These are phyloP conservation scores for Pempheris klunzingeri DNA, from an alignment of 2,797 vertebrate genomes.

Conservation along the genomic window DNA sequence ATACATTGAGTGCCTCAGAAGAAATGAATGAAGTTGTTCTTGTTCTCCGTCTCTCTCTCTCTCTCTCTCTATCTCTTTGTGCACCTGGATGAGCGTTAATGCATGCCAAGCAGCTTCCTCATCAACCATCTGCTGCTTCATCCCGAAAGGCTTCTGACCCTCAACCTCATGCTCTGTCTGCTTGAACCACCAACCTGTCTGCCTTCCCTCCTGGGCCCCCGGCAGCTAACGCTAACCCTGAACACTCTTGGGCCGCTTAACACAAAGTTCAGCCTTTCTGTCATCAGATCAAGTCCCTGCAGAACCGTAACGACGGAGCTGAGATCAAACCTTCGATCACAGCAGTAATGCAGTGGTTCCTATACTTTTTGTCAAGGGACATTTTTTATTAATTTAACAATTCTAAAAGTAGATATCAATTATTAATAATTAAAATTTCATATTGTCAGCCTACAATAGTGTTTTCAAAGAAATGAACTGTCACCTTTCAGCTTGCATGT, in stretches of 20 bases:
- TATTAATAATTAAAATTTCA: neutral
- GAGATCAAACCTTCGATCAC: conserved; percentile 17
- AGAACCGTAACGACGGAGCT: neutral
- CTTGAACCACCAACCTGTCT: conserved; percentile 25
- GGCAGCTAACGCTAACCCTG: neutral
- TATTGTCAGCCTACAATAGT: neutral
- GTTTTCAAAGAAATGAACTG: neutral
- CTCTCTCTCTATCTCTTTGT: conserved; percentile 32
- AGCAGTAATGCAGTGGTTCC: neutral
- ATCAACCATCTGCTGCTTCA: conserved; percentile 59
- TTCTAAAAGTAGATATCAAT: neutral
- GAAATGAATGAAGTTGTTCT: conserved; percentile 40
- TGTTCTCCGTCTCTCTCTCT: conserved; percentile 20
- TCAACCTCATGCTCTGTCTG: conserved; percentile 32
- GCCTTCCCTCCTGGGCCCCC: conserved; percentile 10
- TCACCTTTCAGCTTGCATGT: too few relatives aligned
- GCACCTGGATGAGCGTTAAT: conserved; percentile 63
- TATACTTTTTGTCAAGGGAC: neutral
- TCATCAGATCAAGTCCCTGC: neutral
- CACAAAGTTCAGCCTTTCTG: conserved; percentile 9
- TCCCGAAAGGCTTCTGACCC: conserved; percentile 49
- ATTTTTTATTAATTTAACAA: neutral
- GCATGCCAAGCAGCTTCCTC: conserved; percentile 69
- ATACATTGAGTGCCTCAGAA: conserved; percentile 41
- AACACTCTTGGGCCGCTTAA: conserved; percentile 1